Conservation (phyloP, 1,140 invertebrate genomes). For the Hyphantria cunea region DNA sequence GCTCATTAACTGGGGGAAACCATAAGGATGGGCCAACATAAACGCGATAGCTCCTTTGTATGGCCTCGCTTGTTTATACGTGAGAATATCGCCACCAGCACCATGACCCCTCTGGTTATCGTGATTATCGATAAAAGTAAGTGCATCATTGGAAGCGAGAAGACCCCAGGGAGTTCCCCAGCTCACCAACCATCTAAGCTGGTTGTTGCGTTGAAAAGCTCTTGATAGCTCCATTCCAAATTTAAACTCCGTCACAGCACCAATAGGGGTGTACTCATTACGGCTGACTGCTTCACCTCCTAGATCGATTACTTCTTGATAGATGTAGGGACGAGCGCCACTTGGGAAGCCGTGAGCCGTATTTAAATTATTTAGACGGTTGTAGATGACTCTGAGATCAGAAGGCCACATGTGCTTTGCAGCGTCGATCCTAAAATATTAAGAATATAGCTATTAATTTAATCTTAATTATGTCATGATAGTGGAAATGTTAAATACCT, state of each 20-base stretch:
- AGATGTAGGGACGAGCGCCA: slow-evolving; percentile 85
- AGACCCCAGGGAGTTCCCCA: slow-evolving; percentile 84
- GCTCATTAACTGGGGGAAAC: slow-evolving; percentile 89
- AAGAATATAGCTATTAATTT: not conserved
- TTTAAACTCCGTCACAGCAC: slow-evolving; percentile 89
- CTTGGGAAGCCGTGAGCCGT: slow-evolving; percentile 83
- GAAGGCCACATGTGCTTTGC: slow-evolving; percentile 92
- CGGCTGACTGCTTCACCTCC: slow-evolving; percentile 86
- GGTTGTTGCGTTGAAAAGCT: slow-evolving; percentile 57
- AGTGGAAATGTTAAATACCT: slow-evolving; percentile 58
- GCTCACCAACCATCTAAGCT: slow-evolving; percentile 72
- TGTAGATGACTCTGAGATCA: slow-evolving; percentile 85
- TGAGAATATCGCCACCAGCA: slow-evolving; percentile 82
- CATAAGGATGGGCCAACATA: too few relatives aligned
- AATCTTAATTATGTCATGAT: not conserved
- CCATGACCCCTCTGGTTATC: slow-evolving; percentile 84
- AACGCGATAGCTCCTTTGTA: slow-evolving; percentile 89
- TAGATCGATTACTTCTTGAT: slow-evolving; percentile 92
- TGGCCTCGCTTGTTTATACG: slow-evolving; percentile 82
- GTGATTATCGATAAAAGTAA: slow-evolving; percentile 86
- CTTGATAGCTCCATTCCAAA: slow-evolving; percentile 69
- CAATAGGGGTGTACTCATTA: slow-evolving; percentile 85
- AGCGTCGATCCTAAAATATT: slow-evolving; percentile 84
- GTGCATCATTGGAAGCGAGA: slow-evolving; percentile 77
- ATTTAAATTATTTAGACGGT: slow-evolving; percentile 84